Base-by-base conservation (phyloP, 2,113 vertebrate genomes). In the Rousettus leschenaultii region DNA sequence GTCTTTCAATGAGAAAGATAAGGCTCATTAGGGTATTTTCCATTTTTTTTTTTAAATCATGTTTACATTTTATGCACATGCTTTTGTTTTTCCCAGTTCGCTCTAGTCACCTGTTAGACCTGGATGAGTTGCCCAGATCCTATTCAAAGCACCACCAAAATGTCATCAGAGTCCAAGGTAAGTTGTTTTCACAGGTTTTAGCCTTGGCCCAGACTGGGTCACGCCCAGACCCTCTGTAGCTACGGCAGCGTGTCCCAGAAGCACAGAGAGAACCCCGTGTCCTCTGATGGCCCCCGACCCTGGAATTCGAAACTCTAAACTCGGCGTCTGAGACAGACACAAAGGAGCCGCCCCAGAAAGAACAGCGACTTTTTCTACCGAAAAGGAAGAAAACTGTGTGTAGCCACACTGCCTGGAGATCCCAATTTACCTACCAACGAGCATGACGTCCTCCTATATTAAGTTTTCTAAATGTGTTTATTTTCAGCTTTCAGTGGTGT, bases 331-430 rank as follows among this genome's bases (percentile, higher is more conserved):
- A 83, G 61, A 51, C 55, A 38, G 61, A 57, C 55, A 38, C 35
- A 26, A 19, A 38, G 3, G 38, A 95, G 13, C 70, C 65, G 40
- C n/a, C 66, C 43, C 53, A 6, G 61, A 55, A 38, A 65, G 30
- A 61, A 26, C 22, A 40, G 26, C 3, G 3, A 30, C 22, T 12
- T 57, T 66, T 48, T n/a, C 40, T n/a, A 26, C n/a, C 13, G 45
- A 77, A 51, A 86, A 61, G 74, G 73, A 86, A 86, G 28, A 35
- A 65, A 86, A 74, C 22, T 38, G 48, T 45, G 9, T 38, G 48
- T 0, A 0, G 3, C 21, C 89, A 16, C 38, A 3, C n/a, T 24
- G 6, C 14, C 21, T 1, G 1, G 48, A n/a, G 16, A 30, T n/a
- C 92, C 51, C 63, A 45, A 88, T 2, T 2, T 4, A 15, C 86